Conservation (phyloP, 2,113 vertebrate species). For the Zosterops hypoxanthus region DNA sequence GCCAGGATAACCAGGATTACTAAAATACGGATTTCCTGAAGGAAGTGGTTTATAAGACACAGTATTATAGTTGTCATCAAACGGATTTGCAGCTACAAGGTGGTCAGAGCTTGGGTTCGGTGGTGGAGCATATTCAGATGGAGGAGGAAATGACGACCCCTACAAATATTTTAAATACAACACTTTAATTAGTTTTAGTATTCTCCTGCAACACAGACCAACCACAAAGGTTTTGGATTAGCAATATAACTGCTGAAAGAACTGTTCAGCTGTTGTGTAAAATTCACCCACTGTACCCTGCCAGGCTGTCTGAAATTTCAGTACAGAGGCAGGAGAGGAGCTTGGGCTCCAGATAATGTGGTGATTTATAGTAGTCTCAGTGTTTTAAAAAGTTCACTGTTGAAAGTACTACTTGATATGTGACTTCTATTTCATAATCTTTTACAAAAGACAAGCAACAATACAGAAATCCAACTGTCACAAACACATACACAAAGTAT, state of each 20-base stretch:
- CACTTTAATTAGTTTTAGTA: constrained; percentile 39
- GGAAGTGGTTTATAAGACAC: constrained; percentile 79
- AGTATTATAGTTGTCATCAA: constrained; percentile 84
- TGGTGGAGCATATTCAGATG: constrained; percentile 87
- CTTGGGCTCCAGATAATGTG: neutral
- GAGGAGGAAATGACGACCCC: constrained; percentile 75
- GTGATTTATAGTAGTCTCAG: neutral
- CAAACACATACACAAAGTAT: neutral
- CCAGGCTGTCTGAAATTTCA: constrained; percentile 40
- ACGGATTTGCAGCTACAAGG: constrained; percentile 86
- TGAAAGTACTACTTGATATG: neutral
- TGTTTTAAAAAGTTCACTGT: neutral
- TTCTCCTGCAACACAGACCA: neutral
- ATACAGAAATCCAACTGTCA: neutral
- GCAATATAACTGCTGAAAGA: neutral
- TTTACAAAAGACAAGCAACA: neutral
- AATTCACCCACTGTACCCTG: neutral
- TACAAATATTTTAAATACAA: constrained; percentile 73
- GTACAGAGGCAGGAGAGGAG: neutral
- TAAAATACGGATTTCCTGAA: constrained; percentile 74
- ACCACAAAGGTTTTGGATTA: neutral
- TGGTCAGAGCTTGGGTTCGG: constrained; percentile 85
- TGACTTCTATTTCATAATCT: neutral
- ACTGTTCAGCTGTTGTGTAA: constrained; percentile 5
- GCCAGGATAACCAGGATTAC: constrained; percentile 74